phyloP scores from a whole-genome alignment of 2,113 vertebrate species.

The Progne subis region DNA sequence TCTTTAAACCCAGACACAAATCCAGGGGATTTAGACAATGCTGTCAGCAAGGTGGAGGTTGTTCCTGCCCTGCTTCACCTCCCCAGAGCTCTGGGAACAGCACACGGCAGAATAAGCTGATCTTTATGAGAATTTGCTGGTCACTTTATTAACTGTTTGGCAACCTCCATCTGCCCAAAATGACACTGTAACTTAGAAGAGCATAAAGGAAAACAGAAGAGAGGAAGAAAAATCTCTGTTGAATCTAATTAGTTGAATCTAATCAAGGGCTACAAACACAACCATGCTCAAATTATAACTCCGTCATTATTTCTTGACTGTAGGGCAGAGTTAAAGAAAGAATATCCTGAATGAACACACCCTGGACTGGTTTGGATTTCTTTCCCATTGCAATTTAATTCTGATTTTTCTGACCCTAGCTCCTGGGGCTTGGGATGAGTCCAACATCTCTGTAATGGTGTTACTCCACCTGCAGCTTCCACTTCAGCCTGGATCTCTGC shows the following conservation, averaged over 20 bases:
- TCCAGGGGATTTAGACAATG: background rate
- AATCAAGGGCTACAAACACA: constrained; percentile 49
- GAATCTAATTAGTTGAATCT: constrained; percentile 63
- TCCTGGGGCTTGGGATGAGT: constrained; percentile 58
- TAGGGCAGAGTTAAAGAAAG: constrained; percentile 63
- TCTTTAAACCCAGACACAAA: background rate
- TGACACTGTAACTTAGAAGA: background rate
- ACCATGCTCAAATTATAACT: constrained; percentile 27
- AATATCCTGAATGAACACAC: constrained; percentile 58
- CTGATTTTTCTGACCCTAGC: constrained; percentile 44
- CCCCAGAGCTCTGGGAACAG: background rate
- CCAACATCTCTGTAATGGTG: constrained; percentile 40
- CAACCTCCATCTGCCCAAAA: background rate
- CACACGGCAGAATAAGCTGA: background rate
- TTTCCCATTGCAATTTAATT: constrained; percentile 34
- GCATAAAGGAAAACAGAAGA: constrained; percentile 32
- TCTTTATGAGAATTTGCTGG: background rate
- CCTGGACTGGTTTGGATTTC: constrained; percentile 56
- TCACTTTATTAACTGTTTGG: constrained; percentile 19
- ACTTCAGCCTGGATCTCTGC: background rate
- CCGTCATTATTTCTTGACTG: constrained; percentile 56
- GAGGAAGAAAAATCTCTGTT: constrained; percentile 15
- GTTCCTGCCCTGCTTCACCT: background rate
- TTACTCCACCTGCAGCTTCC: constrained; percentile 49
- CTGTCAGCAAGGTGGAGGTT: background rate